Evolutionary conservation across 2,113 vertebrate species (phyloP), one percentile per base, ranked within the genome.

Genomic region (Hypomesus transpacificus): DNA sequence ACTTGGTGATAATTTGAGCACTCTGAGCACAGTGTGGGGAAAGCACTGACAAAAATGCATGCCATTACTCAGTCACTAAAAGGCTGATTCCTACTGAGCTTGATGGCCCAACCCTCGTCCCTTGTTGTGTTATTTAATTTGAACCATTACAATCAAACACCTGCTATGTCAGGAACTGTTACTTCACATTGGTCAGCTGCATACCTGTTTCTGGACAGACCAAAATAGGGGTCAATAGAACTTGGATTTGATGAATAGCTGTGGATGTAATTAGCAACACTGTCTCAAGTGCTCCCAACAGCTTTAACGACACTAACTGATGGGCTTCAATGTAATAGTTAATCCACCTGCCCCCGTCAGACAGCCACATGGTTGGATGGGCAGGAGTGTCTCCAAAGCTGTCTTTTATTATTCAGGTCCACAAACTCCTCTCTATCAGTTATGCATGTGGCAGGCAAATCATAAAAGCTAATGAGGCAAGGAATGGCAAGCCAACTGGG

Each of bases 391-490:
- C 61, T 84, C 46, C 22, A 67, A 73, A 71, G 76, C 59, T 66
- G 68, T 67, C 80, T 80, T 82, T 77, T 77, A 86, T 84, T 80
- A 79, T 78, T 71, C 77, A 34, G 67, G 54, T 69, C 68, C 66
- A 70, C 75, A 69, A 72, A 76, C 66, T 79, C 26, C 67, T 68
- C 66, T 81, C 69, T 70, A 70, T 51, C 71, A 63, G 76, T 84
- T 80, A 82, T 80, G 85, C 81, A 86, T 87, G 85, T 84, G 75
- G 22, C 26, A 72, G 76, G 64, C 75, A 75, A 71, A 75, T 83
- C 80, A 66, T 84, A 81, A 85, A 85, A 87, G 72, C 77, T 83
- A 83, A 87, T 84, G 81, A 82, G 63, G 75, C 77, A 67, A 28
- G 67, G 78, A 74, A 84, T 73, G 73, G 68, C 83, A 82, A 85